Evolutionary conservation across 2,888 invertebrate species (phyloP).

Genomic region (Caradrina clavipalpis): DNA sequence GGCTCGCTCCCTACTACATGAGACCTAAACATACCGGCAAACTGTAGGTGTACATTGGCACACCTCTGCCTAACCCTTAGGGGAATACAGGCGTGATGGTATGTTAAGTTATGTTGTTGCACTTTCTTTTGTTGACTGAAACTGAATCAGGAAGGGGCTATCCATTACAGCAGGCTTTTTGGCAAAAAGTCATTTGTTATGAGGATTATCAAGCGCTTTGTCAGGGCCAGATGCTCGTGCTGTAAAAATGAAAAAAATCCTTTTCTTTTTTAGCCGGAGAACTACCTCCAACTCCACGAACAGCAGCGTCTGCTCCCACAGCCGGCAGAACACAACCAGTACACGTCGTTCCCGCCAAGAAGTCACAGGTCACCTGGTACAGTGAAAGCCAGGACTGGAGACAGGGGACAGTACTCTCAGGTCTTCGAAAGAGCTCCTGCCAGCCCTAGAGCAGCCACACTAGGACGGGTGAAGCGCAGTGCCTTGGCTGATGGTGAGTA

Average conservation of each 20-base stretch:
- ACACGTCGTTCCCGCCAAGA: constrained; percentile 87
- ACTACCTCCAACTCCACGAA: constrained; percentile 88
- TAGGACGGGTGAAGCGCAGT: constrained; percentile 84
- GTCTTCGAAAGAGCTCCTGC: constrained; percentile 91
- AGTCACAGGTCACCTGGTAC: constrained; percentile 80
- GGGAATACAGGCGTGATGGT: too few species aligned
- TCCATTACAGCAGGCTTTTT: background rate
- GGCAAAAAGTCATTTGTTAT: too few species aligned
- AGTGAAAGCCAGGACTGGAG: constrained; percentile 84
- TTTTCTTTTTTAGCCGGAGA: constrained; percentile 78
- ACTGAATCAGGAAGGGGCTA: background rate
- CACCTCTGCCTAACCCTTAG: too few species aligned
- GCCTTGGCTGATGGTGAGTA: constrained; percentile 81
- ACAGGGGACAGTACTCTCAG: constrained; percentile 88
- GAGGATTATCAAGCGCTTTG: too few species aligned
- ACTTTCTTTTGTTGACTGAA: background rate
- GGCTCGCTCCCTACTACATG: too few species aligned
- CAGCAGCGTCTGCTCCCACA: constrained; percentile 87
- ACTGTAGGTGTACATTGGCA: too few species aligned
- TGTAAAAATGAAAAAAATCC: background rate
- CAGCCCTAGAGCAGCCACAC: constrained; percentile 88
- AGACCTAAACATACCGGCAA: too few species aligned
- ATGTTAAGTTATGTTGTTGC: too few species aligned
- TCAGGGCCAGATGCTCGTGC: too few species aligned
- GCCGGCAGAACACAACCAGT: constrained; percentile 85